phyloP scores from a whole-genome alignment of 2,888 invertebrate species.

The Microdon myrmicae region DNA sequence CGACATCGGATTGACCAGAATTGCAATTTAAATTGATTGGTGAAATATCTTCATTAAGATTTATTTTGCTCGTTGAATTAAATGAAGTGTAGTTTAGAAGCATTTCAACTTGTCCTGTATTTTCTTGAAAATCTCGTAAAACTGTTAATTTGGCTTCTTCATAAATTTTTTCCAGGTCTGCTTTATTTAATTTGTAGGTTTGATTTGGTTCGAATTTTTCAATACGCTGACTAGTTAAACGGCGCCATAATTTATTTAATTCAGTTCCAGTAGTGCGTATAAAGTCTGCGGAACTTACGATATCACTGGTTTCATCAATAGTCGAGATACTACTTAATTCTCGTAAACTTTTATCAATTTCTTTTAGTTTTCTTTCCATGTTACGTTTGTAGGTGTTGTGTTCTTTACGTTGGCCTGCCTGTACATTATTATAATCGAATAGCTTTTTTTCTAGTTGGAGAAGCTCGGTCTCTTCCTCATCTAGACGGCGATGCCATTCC shows the following conservation, averaged over 20 bases:
- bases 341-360: conserved; percentile 60
- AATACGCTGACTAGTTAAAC: conserved; percentile 64
- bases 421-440: conserved; percentile 55
- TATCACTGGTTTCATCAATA: conserved; percentile 33
- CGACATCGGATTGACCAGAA: conserved; percentile 55
- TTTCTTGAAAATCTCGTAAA: conserved; percentile 56
- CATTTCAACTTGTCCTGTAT: conserved; percentile 55
- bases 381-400: conserved; percentile 37
- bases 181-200: conserved; percentile 65
- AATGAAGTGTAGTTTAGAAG: conserved; percentile 53
- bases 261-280: conserved; percentile 62
- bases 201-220: conserved; percentile 64
- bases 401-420: conserved; percentile 32
- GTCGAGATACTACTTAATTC: conserved; percentile 57
- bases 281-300: conserved; percentile 45
- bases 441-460: conserved; percentile 67
- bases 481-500: conserved; percentile 69
- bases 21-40: conserved; percentile 57
- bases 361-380: conserved; percentile 58
- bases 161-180: conserved; percentile 65
- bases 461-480: conserved; percentile 69
- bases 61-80: conserved; percentile 31
- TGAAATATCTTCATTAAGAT: conserved; percentile 49
- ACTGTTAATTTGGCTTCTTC: conserved; percentile 65
- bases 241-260: conserved; percentile 67